Percentiles rank a stretch among this genome's conserved stretches.
phyloP scores from a whole-genome alignment of 2,888 invertebrate genomes.

The Pharmacophagus antenor region DNA sequence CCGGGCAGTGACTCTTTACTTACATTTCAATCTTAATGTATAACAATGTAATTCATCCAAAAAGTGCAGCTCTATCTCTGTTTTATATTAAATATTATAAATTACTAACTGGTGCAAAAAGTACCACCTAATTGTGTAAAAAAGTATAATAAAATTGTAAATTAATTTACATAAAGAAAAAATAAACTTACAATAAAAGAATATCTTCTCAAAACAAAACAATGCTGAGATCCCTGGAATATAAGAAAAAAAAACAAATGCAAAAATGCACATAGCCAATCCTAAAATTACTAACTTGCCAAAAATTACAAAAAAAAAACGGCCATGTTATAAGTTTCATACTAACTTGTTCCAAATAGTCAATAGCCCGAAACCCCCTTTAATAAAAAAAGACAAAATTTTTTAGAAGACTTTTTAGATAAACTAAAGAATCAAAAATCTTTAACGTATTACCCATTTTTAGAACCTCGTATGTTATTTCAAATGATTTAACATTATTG shows the following conservation, averaged over 20 bases:
- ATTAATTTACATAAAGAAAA: slow-evolving; percentile 31
- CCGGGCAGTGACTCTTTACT: slow-evolving; percentile 12
- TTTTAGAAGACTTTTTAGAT: no score
- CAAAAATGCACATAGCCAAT: slow-evolving; percentile 35
- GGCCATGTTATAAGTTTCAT: neutral
- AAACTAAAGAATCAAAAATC: neutral
- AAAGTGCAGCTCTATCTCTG: no score
- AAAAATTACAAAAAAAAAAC: slow-evolving; percentile 22
- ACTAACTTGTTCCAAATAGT: neutral
- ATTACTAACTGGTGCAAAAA: slow-evolving; percentile 44
- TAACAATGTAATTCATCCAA: neutral
- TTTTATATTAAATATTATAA: slow-evolving; percentile 1
- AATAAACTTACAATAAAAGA: slow-evolving; percentile 35
- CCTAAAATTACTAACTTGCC: slow-evolving; percentile 19
- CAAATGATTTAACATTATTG: no score
- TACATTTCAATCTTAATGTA: neutral
- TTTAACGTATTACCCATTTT: neutral
- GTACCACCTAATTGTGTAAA: slow-evolving; percentile 36
- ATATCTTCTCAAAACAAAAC: slow-evolving; percentile 39
- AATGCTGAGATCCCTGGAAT: slow-evolving; percentile 55
- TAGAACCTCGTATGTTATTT: no score
- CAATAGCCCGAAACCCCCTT: neutral
- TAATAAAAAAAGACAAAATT: neutral
- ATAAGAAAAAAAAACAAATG: slow-evolving; percentile 36
- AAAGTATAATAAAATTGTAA: slow-evolving; percentile 8